Evolutionary conservation across 2,797 vertebrate genomes (phyloP).

Genomic region (Threskiornis aethiopicus): DNA sequence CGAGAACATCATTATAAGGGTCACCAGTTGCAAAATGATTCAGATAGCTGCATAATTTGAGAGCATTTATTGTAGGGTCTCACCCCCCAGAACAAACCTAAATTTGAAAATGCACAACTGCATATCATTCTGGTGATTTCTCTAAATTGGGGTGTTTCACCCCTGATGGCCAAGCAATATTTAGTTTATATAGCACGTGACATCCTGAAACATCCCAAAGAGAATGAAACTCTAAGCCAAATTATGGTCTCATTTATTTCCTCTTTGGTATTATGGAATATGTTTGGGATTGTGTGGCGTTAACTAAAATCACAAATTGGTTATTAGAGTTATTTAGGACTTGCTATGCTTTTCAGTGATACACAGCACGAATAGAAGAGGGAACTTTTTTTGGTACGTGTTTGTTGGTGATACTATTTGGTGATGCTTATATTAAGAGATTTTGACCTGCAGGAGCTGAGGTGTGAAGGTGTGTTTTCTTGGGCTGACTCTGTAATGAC

Average conservation of each 20-base stretch:
- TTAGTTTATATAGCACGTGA: background rate
- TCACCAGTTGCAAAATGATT: conserved; percentile 36
- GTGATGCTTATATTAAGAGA: background rate
- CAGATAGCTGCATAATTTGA: conserved; percentile 6
- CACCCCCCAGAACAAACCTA: background rate
- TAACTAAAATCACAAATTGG: background rate
- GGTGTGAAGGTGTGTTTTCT: background rate
- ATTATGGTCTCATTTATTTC: background rate
- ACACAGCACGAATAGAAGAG: background rate
- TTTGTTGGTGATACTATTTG: background rate
- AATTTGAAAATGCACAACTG: background rate
- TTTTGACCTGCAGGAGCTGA: background rate
- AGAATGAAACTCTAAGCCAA: background rate
- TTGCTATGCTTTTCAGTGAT: background rate
- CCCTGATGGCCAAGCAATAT: background rate
- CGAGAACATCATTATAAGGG: background rate
- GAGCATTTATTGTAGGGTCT: background rate
- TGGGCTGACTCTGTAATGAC: background rate
- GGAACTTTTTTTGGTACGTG: background rate
- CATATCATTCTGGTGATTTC: background rate
- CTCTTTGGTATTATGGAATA: background rate
- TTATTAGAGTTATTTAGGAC: background rate
- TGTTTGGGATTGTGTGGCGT: background rate
- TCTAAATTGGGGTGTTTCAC: background rate
- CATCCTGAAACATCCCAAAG: background rate